These are phyloP conservation scores for Cataglyphis albicans DNA, from an alignment of 2,888 invertebrate genomes.

Conservation along the genomic window DNA sequence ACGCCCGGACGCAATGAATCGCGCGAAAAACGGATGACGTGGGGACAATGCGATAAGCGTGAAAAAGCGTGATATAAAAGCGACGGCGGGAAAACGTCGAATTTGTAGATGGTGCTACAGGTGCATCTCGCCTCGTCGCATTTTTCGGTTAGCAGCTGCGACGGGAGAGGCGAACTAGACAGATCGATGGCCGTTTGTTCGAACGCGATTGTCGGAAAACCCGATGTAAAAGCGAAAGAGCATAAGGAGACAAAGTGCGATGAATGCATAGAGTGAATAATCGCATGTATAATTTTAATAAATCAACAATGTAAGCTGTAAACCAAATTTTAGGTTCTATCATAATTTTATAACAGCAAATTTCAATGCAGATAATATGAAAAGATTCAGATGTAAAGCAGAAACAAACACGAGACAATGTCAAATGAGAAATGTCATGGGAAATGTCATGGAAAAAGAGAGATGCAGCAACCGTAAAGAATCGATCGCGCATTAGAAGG, in stretches of 20 bases:
- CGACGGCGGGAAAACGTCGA: conserved; percentile 30
- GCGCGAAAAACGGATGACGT: conserved; percentile 40
- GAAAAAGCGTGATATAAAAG: conserved; percentile 44
- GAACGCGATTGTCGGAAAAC: conserved; percentile 13
- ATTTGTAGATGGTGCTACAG: conserved; percentile 49
- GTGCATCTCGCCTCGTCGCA: conserved; percentile 37
- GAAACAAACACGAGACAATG: background rate
- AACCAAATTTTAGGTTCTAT: background rate
- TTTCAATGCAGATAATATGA: background rate
- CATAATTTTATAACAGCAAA: background rate
- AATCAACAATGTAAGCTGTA: background rate
- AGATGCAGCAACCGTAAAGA: background rate
- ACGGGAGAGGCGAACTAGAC: conserved; percentile 30
- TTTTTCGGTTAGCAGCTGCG: conserved; percentile 43
- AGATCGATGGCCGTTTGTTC: conserved; percentile 40
- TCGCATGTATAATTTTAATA: background rate
- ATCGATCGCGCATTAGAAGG: conserved; percentile 7
- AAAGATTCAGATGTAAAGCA: background rate
- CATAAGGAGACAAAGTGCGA: background rate
- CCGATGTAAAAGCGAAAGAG: background rate
- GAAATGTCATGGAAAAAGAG: background rate
- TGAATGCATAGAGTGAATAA: background rate
- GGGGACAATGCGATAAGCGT: conserved; percentile 50
- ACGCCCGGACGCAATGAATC: conserved; percentile 36
- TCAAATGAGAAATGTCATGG: no score